Percentiles rank a stretch among this genome's conserved stretches.
phyloP scores from a whole-genome alignment of 2,888 invertebrate species.

The Lycocerus yunnanus region DNA sequence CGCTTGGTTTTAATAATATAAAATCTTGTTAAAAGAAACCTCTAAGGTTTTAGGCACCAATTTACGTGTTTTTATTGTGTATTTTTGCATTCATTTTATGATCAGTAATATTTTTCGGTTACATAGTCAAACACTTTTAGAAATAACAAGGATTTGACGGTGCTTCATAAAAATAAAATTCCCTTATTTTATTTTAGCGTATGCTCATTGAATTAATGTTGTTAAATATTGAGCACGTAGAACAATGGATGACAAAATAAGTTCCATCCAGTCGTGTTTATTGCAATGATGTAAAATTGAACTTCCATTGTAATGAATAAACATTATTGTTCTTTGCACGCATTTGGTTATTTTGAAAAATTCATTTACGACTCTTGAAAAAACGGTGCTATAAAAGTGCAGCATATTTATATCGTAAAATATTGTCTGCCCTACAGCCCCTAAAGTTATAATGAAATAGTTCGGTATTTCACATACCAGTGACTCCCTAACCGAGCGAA shows the following conservation, averaged over 20 bases:
- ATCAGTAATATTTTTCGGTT: constrained; percentile 10
- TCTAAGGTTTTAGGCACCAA: constrained; percentile 24
- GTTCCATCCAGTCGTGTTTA: background rate
- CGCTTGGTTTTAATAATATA: constrained; percentile 27
- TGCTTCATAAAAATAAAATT: background rate
- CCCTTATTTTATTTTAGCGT: background rate
- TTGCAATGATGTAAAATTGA: constrained; percentile 15
- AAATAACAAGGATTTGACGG: background rate
- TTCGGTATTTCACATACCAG: constrained; percentile 38
- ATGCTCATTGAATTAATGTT: background rate
- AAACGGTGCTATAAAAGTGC: constrained; percentile 7
- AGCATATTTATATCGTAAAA: constrained; percentile 23
- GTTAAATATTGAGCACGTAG: background rate
- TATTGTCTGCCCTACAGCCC: constrained; percentile 17
- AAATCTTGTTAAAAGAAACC: constrained; percentile 27
- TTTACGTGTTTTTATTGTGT: constrained; percentile 23
- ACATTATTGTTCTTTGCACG: background rate
- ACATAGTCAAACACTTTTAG: background rate
- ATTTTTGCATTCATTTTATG: constrained; percentile 8
- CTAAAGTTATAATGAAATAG: constrained; percentile 25
- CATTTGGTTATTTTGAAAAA: background rate
- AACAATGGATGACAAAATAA: background rate
- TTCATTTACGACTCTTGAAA: background rate
- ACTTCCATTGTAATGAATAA: constrained; percentile 4
- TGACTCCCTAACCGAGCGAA: constrained; percentile 35